Percentiles rank a stretch among this genome's conserved stretches.
Evolutionary conservation across 2,797 vertebrate genomes (phyloP).

Genomic region (Premnoplex brunnescens): DNA sequence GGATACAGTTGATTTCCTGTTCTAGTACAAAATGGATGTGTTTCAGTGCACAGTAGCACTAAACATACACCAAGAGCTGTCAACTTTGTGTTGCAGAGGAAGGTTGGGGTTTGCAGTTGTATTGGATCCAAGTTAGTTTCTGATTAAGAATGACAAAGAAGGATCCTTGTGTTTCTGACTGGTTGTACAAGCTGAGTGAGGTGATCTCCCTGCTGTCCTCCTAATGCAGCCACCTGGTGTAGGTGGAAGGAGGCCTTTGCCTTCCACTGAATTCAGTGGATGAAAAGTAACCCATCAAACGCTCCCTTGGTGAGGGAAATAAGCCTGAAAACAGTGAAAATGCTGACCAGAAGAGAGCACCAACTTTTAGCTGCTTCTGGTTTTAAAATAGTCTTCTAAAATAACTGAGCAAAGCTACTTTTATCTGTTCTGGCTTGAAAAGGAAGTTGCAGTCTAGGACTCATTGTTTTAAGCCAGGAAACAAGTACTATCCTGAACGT

Average conservation of each 20-base stretch:
- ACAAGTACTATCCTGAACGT: not conserved
- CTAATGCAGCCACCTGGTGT: fast-evolving
- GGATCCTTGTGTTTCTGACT: fast-evolving
- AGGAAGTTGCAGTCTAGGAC: not conserved
- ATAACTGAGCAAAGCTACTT: not conserved
- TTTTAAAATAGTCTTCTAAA: not conserved
- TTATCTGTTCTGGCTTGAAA: not conserved
- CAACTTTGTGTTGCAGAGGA: not conserved
- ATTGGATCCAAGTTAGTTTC: not conserved
- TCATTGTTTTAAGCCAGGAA: not conserved
- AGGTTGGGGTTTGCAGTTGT: not conserved
- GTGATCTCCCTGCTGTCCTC: not conserved
- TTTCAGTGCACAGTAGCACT: not conserved
- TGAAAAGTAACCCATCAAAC: not conserved
- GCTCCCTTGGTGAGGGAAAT: not conserved
- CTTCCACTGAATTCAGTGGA: not conserved
- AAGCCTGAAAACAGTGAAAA: not conserved
- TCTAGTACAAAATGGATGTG: not conserved
- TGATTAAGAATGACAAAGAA: not conserved
- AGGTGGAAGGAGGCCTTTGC: not conserved
- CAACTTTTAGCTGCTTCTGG: not conserved
- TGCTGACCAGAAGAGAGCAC: not conserved
- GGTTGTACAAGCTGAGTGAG: not conserved
- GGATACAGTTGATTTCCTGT: not conserved
- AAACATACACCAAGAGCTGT: not conserved